phyloP scores from a whole-genome alignment of 53 echinoderm and acorn worm genomes.

The Paracentrotus lividus region DNA sequence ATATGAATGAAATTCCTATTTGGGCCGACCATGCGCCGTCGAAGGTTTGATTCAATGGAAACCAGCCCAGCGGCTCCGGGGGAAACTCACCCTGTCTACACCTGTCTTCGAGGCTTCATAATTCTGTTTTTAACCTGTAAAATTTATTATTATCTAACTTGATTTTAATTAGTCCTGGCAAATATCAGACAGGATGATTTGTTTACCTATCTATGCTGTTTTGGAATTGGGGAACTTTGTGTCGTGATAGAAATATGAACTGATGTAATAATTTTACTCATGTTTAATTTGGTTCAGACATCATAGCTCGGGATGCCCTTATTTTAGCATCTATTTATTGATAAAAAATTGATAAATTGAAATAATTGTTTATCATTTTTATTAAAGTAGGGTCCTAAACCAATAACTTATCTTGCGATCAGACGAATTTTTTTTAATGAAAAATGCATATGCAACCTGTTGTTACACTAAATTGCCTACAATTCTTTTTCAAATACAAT shows the following conservation, averaged over 20 bases:
- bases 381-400: no score
- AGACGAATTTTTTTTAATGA: no score
- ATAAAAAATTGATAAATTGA: no score
- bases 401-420: no score
- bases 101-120: not conserved
- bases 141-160: not conserved
- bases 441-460: no score
- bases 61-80: constrained; percentile 39
- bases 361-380: no score
- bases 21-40: constrained; percentile 29
- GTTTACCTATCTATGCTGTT: not conserved
- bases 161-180: constrained; percentile 32
- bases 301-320: no score
- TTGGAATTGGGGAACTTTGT: not conserved
- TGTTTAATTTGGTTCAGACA: no score
- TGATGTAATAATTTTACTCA: no score
- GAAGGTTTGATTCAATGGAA: not conserved
- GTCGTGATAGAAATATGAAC: not conserved
- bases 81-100: constrained; percentile 40
- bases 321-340: no score
- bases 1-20: constrained; percentile 58
- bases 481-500: no score
- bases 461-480: no score
- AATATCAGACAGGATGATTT: constrained; percentile 33
- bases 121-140: not conserved